Evolutionary conservation across 2,797 vertebrate species (phyloP).

Genomic region (Mus caroli): DNA sequence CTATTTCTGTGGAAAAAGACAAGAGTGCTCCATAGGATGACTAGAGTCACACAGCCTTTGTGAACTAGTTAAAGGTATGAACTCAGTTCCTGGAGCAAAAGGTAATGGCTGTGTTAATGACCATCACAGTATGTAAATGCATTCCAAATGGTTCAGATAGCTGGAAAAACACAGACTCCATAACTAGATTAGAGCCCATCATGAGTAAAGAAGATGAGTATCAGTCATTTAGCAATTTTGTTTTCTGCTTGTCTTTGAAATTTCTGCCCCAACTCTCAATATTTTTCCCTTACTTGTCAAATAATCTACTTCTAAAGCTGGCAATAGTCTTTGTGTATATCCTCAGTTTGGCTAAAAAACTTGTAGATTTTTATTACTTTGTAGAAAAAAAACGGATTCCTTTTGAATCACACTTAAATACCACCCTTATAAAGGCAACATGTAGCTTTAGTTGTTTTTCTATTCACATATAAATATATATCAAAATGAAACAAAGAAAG

Average conservation of each 20-base stretch:
- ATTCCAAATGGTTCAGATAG: background rate
- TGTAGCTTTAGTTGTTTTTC: background rate
- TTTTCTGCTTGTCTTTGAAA: constrained; percentile 27
- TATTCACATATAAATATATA: background rate
- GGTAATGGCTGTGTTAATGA: background rate
- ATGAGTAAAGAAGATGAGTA: background rate
- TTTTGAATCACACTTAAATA: constrained; percentile 8
- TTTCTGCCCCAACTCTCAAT: background rate
- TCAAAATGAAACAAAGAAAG: constrained; percentile 27
- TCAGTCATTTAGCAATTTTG: background rate
- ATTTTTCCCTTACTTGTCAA: constrained; percentile 38
- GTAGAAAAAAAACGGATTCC: background rate
- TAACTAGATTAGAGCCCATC: background rate
- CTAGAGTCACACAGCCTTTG: background rate
- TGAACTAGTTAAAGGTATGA: constrained; percentile 26
- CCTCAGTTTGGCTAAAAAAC: background rate
- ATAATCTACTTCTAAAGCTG: constrained; percentile 45
- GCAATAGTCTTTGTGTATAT: constrained; percentile 6
- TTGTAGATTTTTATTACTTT: constrained; percentile 19
- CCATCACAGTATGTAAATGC: background rate
- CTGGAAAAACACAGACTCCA: background rate
- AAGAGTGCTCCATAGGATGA: background rate
- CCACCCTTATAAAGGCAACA: constrained; percentile 15
- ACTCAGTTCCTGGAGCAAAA: background rate
- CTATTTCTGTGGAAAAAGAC: constrained; percentile 13